These are phyloP conservation scores for Sebastolobus altivelis DNA, from an alignment of 2,797 vertebrate genomes.

Conservation along the genomic window DNA sequence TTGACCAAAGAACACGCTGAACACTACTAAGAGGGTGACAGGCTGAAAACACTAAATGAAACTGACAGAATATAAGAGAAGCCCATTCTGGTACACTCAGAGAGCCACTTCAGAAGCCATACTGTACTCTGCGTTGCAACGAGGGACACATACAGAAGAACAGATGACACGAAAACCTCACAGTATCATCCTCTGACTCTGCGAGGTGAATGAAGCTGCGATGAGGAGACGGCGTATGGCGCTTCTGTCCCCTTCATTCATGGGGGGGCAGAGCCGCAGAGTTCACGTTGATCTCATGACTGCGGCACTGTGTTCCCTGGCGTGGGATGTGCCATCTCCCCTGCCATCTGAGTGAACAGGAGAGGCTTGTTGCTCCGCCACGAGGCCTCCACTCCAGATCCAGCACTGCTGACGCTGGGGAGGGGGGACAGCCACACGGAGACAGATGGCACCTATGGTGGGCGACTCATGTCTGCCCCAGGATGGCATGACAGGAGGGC, in stretches of 20 bases:
- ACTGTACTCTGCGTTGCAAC: conserved; percentile 12
- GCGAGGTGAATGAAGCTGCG: conserved; percentile 37
- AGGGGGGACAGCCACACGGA: conserved; percentile 51
- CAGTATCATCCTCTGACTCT: conserved; percentile 43
- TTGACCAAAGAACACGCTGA: background rate
- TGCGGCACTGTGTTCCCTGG: conserved; percentile 62
- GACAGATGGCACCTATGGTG: conserved; percentile 75
- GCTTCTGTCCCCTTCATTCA: conserved; percentile 52
- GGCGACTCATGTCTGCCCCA: conserved; percentile 53
- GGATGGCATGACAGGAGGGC: conserved; percentile 60
- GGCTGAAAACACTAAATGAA: conserved; percentile 1
- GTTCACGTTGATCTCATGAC: conserved; percentile 71
- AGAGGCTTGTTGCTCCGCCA: conserved; percentile 71
- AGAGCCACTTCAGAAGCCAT: conserved; percentile 44
- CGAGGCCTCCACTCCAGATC: conserved; percentile 68
- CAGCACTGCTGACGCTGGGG: conserved; percentile 63
- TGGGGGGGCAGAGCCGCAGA: conserved; percentile 21
- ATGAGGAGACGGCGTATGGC: conserved; percentile 26
- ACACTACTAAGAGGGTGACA: conserved; percentile 4
- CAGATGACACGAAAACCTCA: conserved; percentile 43
- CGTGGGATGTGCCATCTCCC: conserved; percentile 70
- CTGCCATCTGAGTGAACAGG: conserved; percentile 77
- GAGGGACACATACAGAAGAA: conserved; percentile 11
- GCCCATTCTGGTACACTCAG: conserved; percentile 9
- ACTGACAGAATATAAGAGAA: conserved; percentile 32